phyloP scores from a whole-genome alignment of 2,888 invertebrate genomes.

The Melipona bicolor region DNA sequence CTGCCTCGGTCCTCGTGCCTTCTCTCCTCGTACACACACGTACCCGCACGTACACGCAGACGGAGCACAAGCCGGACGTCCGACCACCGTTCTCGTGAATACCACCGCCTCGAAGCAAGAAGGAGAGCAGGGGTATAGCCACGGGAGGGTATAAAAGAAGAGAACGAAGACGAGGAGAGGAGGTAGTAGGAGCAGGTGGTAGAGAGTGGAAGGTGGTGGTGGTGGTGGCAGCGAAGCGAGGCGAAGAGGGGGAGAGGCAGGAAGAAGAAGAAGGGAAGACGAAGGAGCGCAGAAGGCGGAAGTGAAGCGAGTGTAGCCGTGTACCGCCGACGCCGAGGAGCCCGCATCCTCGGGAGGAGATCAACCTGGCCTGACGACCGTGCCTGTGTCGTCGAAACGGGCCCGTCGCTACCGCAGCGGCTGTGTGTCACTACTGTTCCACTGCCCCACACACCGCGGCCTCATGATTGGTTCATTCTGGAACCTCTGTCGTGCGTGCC shows the following conservation, averaged over 20 bases:
- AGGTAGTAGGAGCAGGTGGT: slow-evolving; percentile 20
- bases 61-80: slow-evolving; percentile 54
- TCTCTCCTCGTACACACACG: neutral
- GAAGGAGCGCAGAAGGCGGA: slow-evolving; percentile 11
- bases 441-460: slow-evolving; percentile 83
- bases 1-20: slow-evolving; percentile 3
- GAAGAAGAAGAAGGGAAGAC: neutral
- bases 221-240: slow-evolving; percentile 6
- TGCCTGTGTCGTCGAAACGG: slow-evolving; percentile 70
- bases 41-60: slow-evolving; percentile 32
- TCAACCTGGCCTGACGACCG: slow-evolving; percentile 67
- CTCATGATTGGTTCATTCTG: slow-evolving; percentile 98
- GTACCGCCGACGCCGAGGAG: slow-evolving; percentile 57
- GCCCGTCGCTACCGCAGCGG: slow-evolving; percentile 72
- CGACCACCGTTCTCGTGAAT: slow-evolving; percentile 51
- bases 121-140: slow-evolving; percentile 1
- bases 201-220: slow-evolving; percentile 17
- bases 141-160: slow-evolving; percentile 12
- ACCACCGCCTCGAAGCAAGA: slow-evolving; percentile 48
- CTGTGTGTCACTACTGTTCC: slow-evolving; percentile 80
- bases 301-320: slow-evolving; percentile 54
- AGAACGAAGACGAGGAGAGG: slow-evolving; percentile 5
- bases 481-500: slow-evolving; percentile 98
- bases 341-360: slow-evolving; percentile 60
- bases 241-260: neutral